Percentiles rank a stretch among this genome's conserved stretches.
phyloP scores from a whole-genome alignment of 2,888 invertebrate genomes.

The Folsomia manolachei region DNA sequence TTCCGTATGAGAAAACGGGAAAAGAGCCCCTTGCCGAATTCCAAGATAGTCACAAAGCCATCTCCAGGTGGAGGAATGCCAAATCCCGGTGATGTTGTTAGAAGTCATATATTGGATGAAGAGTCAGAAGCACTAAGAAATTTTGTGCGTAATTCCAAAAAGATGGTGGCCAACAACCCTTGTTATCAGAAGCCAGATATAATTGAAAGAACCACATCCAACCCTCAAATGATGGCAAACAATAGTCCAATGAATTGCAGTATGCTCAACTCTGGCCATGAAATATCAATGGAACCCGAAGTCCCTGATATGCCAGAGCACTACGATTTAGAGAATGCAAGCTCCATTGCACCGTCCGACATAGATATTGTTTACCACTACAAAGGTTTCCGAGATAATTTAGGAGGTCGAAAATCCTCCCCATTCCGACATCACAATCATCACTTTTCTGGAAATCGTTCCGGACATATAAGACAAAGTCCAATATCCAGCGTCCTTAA shows the following conservation, averaged over 20 bases:
- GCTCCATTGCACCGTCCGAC: conserved; percentile 95
- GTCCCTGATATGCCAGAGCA: conserved; percentile 82
- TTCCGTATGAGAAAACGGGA: conserved; percentile 84
- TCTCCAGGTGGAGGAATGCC: conserved; percentile 56
- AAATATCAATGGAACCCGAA: conserved; percentile 58
- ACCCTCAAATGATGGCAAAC: conserved; percentile 69
- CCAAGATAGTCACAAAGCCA: conserved; percentile 37
- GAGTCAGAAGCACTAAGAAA: conserved; percentile 48
- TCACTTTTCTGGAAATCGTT: conserved; percentile 46
- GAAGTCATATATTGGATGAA: conserved; percentile 74
- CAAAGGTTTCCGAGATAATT: conserved; percentile 77
- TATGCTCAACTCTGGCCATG: conserved; percentile 51
- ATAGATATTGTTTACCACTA: conserved; percentile 96
- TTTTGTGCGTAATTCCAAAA: conserved; percentile 48
- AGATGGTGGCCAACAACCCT: conserved; percentile 36
- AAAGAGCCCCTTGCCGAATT: conserved; percentile 65
- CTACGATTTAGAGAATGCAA: conserved; percentile 94
- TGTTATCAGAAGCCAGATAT: conserved; percentile 88
- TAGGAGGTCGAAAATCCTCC: conserved; percentile 51
- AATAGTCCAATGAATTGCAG: conserved; percentile 57
- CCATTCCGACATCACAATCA: conserved; percentile 50
- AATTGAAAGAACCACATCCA: conserved; percentile 70
- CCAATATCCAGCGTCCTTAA: conserved; percentile 61
- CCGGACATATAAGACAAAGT: conserved; percentile 51
- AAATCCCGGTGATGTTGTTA: conserved; percentile 66